These are phyloP conservation scores for Drosophila persimilis DNA, from an alignment of 1,140 invertebrate species.

Conservation along the genomic window DNA sequence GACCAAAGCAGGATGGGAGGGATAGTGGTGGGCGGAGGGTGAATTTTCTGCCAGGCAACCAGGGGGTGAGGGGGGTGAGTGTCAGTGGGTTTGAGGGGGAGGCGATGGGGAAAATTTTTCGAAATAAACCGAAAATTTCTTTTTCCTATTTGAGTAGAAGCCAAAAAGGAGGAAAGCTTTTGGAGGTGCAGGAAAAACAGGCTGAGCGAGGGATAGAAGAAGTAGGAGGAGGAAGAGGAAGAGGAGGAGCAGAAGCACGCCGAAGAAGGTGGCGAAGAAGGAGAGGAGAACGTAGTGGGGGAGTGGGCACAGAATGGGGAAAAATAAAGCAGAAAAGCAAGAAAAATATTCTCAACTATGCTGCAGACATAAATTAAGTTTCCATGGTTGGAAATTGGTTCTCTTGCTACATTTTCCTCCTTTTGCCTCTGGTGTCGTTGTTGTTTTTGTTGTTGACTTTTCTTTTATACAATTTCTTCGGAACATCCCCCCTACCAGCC, in stretches of 20 bases:
- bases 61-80: not conserved
- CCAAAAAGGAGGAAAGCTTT: slow-evolving; percentile 15
- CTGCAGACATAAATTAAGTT: slow-evolving; percentile 83
- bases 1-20: slow-evolving; percentile 34
- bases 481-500: slow-evolving; percentile 17
- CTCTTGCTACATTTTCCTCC: slow-evolving; percentile 43
- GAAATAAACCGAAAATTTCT: slow-evolving; percentile 77
- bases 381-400: slow-evolving; percentile 83
- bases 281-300: not conserved
- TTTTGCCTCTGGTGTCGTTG: slow-evolving; percentile 25
- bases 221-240: slow-evolving; percentile 2
- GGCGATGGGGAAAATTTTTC: slow-evolving; percentile 41
- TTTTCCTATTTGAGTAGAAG: slow-evolving; percentile 60
- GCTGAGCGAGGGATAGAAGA: not conserved
- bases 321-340: slow-evolving; percentile 47
- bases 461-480: slow-evolving; percentile 77
- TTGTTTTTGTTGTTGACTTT: slow-evolving; percentile 72
- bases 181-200: slow-evolving; percentile 2
- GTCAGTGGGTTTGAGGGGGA: not conserved
- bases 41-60: slow-evolving; percentile 27
- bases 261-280: not conserved
- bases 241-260: not conserved
- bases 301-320: slow-evolving; percentile 1
- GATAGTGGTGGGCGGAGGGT: slow-evolving; percentile 36
- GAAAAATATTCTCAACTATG: slow-evolving; percentile 83